Percentiles rank a stretch among this genome's conserved stretches.
Evolutionary conservation across 2,888 invertebrate genomes (phyloP).

Genomic region (Sarcophaga carnaria): DNA sequence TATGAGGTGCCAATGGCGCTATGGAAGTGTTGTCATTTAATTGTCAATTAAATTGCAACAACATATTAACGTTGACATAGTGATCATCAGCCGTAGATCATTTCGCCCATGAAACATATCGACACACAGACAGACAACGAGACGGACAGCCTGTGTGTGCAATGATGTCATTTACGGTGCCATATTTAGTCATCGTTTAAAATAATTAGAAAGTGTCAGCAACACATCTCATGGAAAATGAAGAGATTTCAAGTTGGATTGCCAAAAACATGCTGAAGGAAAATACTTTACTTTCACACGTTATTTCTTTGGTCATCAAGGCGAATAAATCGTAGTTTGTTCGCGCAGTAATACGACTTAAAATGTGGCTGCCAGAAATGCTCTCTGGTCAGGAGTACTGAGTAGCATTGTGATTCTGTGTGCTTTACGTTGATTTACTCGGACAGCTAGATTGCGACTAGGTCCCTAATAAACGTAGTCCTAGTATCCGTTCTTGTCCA

Average conservation of each 20-base stretch:
- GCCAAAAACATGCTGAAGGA: no score
- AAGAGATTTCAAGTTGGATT: not conserved
- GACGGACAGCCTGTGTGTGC: not conserved
- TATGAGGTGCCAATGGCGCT: constrained; percentile 65
- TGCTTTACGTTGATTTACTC: no score
- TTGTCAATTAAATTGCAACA: constrained; percentile 67
- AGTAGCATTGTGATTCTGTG: no score
- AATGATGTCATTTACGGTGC: constrained; percentile 18
- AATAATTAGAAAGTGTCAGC: constrained; percentile 40
- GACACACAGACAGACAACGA: not conserved
- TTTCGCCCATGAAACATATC: constrained; percentile 25
- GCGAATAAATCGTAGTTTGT: no score
- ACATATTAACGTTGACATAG: constrained; percentile 64
- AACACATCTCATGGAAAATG: not conserved
- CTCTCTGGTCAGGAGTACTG: no score
- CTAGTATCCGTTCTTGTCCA: no score
- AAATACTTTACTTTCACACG: no score
- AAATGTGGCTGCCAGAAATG: no score
- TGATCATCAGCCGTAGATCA: constrained; percentile 55
- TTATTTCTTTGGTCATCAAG: no score
- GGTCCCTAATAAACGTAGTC: no score
- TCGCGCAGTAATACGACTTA: no score
- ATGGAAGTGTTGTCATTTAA: constrained; percentile 61
- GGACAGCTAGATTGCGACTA: no score
- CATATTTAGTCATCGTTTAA: constrained; percentile 45